phyloP scores from a whole-genome alignment of 2,113 vertebrate genomes.

The Arothron firmamentum region DNA sequence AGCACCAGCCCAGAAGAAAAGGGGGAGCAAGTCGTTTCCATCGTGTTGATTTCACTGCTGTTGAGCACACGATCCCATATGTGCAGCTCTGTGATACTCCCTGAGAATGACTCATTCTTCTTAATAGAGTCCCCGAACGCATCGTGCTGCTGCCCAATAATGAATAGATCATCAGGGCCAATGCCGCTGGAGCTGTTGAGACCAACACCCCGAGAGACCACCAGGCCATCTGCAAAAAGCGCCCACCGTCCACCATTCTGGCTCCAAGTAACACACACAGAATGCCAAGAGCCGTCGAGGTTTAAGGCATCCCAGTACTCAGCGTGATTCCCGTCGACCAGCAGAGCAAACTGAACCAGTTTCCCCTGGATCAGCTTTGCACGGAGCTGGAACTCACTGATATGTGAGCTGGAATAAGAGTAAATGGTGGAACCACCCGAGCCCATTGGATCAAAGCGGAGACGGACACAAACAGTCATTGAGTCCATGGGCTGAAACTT shows the following conservation, averaged over 20 bases:
- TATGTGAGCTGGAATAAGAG: conserved; percentile 68
- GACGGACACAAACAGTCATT: conserved; percentile 65
- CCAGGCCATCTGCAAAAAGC: conserved; percentile 51
- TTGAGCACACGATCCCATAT: conserved; percentile 73
- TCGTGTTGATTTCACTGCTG: conserved; percentile 56
- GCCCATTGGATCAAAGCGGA: conserved; percentile 58
- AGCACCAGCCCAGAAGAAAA: conserved; percentile 68
- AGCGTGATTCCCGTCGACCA: conserved; percentile 64
- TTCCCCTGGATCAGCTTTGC: conserved; percentile 47
- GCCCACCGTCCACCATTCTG: conserved; percentile 61
- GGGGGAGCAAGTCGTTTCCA: conserved; percentile 71
- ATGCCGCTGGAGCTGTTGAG: conserved; percentile 46
- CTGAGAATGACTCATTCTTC: conserved; percentile 67
- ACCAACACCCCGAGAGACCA: conserved; percentile 25
- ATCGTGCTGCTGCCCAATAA: conserved; percentile 71
- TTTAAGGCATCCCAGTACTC: conserved; percentile 53
- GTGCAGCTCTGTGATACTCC: conserved; percentile 73
- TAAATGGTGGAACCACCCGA: conserved; percentile 70
- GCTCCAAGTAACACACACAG: conserved; percentile 68
- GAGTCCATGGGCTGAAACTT: conserved; percentile 64
- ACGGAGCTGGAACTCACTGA: conserved; percentile 74
- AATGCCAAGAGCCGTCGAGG: conserved; percentile 72
- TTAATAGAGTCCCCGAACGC: conserved; percentile 60
- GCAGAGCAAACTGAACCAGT: conserved; percentile 63
- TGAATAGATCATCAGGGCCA: conserved; percentile 57